Base-by-base conservation (phyloP, 1,140 invertebrate genomes). In the Plutomurus gul region DNA sequence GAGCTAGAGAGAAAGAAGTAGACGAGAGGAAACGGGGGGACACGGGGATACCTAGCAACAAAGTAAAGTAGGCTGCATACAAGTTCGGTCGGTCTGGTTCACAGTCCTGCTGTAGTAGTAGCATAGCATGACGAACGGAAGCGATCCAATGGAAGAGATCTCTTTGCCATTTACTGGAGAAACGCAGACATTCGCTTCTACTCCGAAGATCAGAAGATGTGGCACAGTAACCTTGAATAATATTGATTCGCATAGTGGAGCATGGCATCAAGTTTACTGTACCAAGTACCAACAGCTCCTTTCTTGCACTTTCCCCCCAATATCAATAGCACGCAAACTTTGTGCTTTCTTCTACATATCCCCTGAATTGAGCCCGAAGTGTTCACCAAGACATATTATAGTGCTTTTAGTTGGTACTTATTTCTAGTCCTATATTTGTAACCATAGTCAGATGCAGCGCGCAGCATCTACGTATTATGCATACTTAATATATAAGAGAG, bases 161-260 rank as follows among this genome's bases (percentile, higher is more conserved):
- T 72, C 70, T 46, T 37, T 72, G 49, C 49, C n/a, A n/a, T 56
- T 39, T 27, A 39, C 70, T 40, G 70, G 36, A 40, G 70, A 43
- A 39, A 72, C 18, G 70, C 18, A 40, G 70, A 43, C 25, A 72
- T 20, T 27, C 18, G 49, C 22, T 8, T n/a, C 22, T 36, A 39
- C 39, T 33, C 56, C 36, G 20, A 18, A 72, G 40, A 80, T 46
- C 43, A 36, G n/a, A 75, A 74, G 33, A 76, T 65, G 56, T 75
- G 79, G 71, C 79, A 73, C 46, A 81, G 75, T 81, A 81, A 81
- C 79, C 79, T 81, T 81, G 79, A 81, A 81, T 76, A 11, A 37
- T 74, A 81, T 81, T 60, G 79, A 81, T 81, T 76, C 46, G 13
- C 75, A 18, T 11, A 4, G 60, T 22, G 20, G 22, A 71, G 70